Base-by-base conservation (phyloP, 2,888 invertebrate genomes). In the Coleophora deauratella region DNA sequence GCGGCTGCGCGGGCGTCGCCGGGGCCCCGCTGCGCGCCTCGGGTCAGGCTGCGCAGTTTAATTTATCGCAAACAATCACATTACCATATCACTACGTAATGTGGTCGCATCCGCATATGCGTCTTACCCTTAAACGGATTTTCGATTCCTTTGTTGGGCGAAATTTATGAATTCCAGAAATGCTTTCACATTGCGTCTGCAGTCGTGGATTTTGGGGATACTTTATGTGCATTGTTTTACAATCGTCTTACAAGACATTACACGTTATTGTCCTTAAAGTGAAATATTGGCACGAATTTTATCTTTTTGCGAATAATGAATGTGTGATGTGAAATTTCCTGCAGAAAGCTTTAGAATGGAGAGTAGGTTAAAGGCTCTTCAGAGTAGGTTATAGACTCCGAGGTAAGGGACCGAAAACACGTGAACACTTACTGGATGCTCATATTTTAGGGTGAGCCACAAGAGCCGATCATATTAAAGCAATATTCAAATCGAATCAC, bases 61-160 rank as follows among this genome's bases (percentile, higher is more conserved):
- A 84, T 84, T 79, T 79, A 80, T 80, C 72, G 73, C 69, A 62
- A 75, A 82, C 81, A 82, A 80, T 78, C 80, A 78, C 81, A 84
- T 85, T 84, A 85, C 78, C 82, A 84, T 84, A 84, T 78, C 77
- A 78, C 77, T 77, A 79, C 75, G 76, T 76, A 76, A 82, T 72
- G 74, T 74, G 71, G 68, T 64, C 69, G 73, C 71, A 78, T 74
- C 73, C 70, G 71, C 59, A 67, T 72, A 68, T 79, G 71, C 62
- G 59, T 77, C 80, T 80, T 82, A 82, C 59, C 78, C 80, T 80
- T 82, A 82, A 82, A 82, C 74, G 80, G 75, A 76, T 72, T 75
- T 72, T 72, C 70, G 69, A 75, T 63, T 68, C 81, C 75, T 82
- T 85, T 85, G 84, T 84, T 77, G 62, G 66, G 63, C 61, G 62